Base-by-base conservation (phyloP, 2,113 vertebrate genomes). In the Hyperopisus bebe region DNA sequence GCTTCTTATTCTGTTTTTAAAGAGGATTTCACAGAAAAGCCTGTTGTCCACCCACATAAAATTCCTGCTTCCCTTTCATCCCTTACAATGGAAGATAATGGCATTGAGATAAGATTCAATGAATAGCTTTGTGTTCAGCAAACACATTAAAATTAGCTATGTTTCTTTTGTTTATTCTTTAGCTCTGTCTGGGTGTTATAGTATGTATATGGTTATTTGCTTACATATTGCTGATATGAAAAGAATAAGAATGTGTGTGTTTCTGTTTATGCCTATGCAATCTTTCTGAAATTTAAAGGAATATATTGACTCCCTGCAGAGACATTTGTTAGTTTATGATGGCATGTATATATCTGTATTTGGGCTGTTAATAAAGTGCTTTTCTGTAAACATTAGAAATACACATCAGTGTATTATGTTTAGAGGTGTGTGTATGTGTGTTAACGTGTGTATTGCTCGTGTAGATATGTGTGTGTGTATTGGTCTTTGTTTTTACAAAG, bases 1-100 rank as follows among this genome's bases (percentile, higher is more conserved):
- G 89, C 89, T 90, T 91, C 89, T 89, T 88, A 35, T 47, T 92
- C 90, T 93, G 91, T 92, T 94, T 95, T 89, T 94, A 94, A 95
- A 92, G 92, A 94, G 93, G 90, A 91, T 93, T 93, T 94, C 94
- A 93, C 92, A 95, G 94, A 95, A 94, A 95, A 95, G 91, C 92
- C 94, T 94, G 94, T 90, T 89, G 90, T 93, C 88, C 88, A 92
- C 92, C 91, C 92, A 94, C 93, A 93, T 84, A 84, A 91, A 90
- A 92, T 93, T 90, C 87, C 90, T 89, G 91, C 92, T 93, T 90
- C 92, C 92, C 91, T 93, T 93, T 92, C 89, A 91, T 90, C 90
- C 46, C 83, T 91, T 93, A 94, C 93, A 95, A 92, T 94, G 91
- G 92, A 89, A 94, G 93, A 94, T 95, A 94, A 95, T 94, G 92